Evolutionary conservation across 2,888 invertebrate genomes (phyloP).

Genomic region (Drosophila colorata): DNA sequence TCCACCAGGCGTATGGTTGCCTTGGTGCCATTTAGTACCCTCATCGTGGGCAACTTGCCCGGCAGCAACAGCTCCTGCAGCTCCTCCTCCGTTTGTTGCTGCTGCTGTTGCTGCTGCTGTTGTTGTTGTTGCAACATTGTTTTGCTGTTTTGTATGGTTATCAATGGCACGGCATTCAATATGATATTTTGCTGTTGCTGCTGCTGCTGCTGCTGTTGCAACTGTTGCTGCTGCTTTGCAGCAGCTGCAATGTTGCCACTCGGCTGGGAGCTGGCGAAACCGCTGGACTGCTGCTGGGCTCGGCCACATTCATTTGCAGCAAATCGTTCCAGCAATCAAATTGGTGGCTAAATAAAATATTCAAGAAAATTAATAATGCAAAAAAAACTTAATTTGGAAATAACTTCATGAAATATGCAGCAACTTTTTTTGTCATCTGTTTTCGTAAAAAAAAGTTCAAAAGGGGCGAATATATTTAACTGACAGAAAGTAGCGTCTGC

Average conservation of each 20-base stretch:
- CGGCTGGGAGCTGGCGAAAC: slow-evolving; percentile 58
- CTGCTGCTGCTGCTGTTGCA: slow-evolving; percentile 55
- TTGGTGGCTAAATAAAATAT: slow-evolving; percentile 74
- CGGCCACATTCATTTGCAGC: slow-evolving; percentile 81
- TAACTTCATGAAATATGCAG: slow-evolving; percentile 27
- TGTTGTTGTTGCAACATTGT: slow-evolving; percentile 75
- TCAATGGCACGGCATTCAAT: slow-evolving; percentile 83
- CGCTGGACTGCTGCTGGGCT: slow-evolving; percentile 60
- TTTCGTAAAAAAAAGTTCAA: too few relatives aligned
- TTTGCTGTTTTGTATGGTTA: slow-evolving; percentile 82
- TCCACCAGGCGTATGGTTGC: slow-evolving; percentile 81
- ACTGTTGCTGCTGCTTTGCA: slow-evolving; percentile 66
- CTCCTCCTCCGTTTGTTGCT: slow-evolving; percentile 59
- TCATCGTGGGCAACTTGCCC: slow-evolving; percentile 60
- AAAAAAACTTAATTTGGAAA: not conserved
- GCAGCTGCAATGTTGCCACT: slow-evolving; percentile 60
- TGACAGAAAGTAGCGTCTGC: too few relatives aligned
- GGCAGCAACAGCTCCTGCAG: slow-evolving; percentile 58
- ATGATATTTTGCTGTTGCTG: slow-evolving; percentile 81
- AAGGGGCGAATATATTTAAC: too few relatives aligned
- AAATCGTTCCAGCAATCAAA: slow-evolving; percentile 84
- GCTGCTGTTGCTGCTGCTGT: slow-evolving; percentile 39
- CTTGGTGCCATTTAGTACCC: slow-evolving; percentile 70
- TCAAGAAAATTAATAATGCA: not conserved
- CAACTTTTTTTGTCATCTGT: not conserved